These are phyloP conservation scores for Zhuqinia jingwanae DNA, from an alignment of 2,888 invertebrate species.

Conservation along the genomic window DNA sequence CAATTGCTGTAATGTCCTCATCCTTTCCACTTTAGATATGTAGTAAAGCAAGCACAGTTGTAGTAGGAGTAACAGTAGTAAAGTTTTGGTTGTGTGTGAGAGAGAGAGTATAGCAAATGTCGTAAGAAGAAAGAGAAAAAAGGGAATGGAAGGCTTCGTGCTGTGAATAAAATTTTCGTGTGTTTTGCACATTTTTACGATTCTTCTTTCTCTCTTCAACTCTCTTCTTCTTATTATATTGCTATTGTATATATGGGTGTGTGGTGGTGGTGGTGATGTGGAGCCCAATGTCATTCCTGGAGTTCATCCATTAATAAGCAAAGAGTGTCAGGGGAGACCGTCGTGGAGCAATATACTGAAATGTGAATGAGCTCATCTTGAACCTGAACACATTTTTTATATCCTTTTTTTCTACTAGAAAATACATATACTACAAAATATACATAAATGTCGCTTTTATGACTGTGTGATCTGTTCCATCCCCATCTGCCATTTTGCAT, in stretches of 20 bases:
- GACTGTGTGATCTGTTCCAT: slow-evolving; percentile 11
- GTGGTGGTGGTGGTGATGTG: not conserved
- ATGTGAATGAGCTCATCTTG: slow-evolving; percentile 48
- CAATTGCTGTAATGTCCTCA: slow-evolving; percentile 52
- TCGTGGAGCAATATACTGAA: slow-evolving; percentile 23
- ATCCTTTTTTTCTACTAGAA: too few species aligned
- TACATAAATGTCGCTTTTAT: slow-evolving; percentile 27
- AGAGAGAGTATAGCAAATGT: not conserved
- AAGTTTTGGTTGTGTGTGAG: not conserved
- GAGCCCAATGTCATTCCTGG: slow-evolving; percentile 30
- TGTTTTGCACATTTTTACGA: slow-evolving; percentile 63
- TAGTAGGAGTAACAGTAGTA: not conserved
- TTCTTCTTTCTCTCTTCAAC: slow-evolving; percentile 20
- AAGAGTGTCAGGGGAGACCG: slow-evolving; percentile 42
- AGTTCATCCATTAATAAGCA: slow-evolving; percentile 55
- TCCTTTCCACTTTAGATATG: slow-evolving; percentile 29
- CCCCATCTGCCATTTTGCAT: slow-evolving; percentile 16
- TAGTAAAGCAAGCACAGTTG: not conserved
- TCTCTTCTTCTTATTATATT: not conserved
- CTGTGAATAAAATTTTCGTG: slow-evolving; percentile 65
- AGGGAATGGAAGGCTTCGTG: slow-evolving; percentile 43
- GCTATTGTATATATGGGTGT: not conserved
- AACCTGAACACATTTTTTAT: slow-evolving; percentile 26
- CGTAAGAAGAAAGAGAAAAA: slow-evolving; percentile 5
- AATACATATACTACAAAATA: slow-evolving; percentile 2